Base-by-base conservation (phyloP, 2,113 vertebrate genomes). In the Oreochromis niloticus region DNA sequence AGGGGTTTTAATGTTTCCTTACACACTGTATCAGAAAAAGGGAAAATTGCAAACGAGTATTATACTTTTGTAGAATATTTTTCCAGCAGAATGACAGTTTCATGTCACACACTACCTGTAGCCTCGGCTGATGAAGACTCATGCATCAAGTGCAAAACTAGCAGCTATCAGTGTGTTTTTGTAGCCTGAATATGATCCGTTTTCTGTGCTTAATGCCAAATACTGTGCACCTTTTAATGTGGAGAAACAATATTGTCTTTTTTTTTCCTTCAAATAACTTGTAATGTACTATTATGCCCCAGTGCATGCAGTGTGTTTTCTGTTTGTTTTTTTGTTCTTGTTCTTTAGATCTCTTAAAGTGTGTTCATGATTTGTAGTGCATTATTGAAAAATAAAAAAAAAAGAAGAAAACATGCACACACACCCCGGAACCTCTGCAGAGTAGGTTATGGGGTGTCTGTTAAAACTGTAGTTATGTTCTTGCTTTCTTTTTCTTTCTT, bases 21-120 rank as follows among this genome's bases (percentile, higher is more conserved):
- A 63, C 30, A 82, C 82, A 84, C 55, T 78, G 16, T 89, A 81
- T 80, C 85, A 88, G 82, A 86, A 78, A 88, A 90, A 91, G 90
- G 84, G 80, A 91, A 89, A 73, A 80, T 83, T 88, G 78, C 87
- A 90, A 92, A 83, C 19, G 52, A 90, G 83, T 94, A 66, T 50
- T 71, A 85, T 92, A 94, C 92, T 96, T 96, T 95, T 96, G 91
- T 94, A 94, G n/a, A 93, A 88, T 95, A 96, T 97, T 96, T 96
- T 96, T 96, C 88, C 93, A 93, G 81, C 81, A 87, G 79, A 85
- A 87, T 89, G 86, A 90, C 91, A 87, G 85, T 90, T 93, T 90
- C 81, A 54, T 87, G 36, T 52, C 73, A 87, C 83, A 90, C 83
- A 88, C 90, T 93, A 83, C 85, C 85, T 93, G 91, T 90, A 92